A percentile compares a stretch with the other conserved stretches of the same genome.
These are phyloP conservation scores for Lontra canadensis DNA, from an alignment of 2,113 vertebrate species.

Conservation along the genomic window DNA sequence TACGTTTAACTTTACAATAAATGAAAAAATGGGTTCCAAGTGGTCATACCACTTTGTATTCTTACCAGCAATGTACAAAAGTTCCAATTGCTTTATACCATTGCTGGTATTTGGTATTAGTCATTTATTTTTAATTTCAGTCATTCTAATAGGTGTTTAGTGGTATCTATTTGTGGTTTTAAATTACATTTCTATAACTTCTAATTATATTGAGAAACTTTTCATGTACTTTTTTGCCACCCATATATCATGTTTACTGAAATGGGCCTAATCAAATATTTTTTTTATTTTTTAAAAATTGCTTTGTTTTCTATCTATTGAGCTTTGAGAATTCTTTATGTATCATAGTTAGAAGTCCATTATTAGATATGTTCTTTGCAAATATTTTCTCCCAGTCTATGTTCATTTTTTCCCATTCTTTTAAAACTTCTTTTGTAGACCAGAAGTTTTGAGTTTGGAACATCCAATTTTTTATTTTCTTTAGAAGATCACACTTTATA, in stretches of 20 bases:
- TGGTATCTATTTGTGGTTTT: background rate
- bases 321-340: background rate
- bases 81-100: background rate
- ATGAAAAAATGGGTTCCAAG: background rate
- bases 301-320: background rate
- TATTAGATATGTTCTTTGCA: background rate
- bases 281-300: background rate
- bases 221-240: background rate
- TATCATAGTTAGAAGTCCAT: background rate
- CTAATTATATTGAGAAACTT: background rate
- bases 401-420: background rate
- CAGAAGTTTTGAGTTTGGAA: background rate
- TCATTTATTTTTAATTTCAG: background rate
- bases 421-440: background rate
- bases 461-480: background rate
- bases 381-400: background rate
- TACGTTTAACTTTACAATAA: background rate
- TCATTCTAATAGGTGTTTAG: background rate
- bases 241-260: background rate
- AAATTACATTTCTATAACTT: background rate
- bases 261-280: background rate
- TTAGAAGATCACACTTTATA: background rate
- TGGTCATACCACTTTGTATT: background rate
- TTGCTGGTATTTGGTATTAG: background rate
- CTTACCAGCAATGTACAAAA: background rate